phyloP scores from a whole-genome alignment of 2,113 vertebrate genomes.

The Cairina moschata region DNA sequence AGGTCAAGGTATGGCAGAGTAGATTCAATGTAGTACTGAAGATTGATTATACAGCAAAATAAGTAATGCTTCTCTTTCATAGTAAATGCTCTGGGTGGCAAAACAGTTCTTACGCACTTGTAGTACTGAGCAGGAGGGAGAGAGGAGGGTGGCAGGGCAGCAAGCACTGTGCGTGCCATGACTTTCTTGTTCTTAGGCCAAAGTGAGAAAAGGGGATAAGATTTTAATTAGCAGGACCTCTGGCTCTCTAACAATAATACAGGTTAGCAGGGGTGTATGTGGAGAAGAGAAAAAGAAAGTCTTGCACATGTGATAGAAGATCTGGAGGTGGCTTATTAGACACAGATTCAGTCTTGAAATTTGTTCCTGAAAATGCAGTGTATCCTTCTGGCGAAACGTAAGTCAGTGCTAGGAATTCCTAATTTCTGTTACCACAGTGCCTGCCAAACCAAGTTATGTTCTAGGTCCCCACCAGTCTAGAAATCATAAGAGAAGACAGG shows the following conservation, averaged over 20 bases:
- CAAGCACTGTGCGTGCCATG: neutral
- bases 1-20: neutral
- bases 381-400: neutral
- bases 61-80: neutral
- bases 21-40: neutral
- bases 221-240: neutral
- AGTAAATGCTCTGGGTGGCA: constrained; percentile 4
- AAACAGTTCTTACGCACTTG: neutral
- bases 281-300: neutral
- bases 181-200: neutral
- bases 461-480: neutral
- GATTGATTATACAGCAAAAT: neutral
- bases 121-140: neutral
- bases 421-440: neutral
- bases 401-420: neutral
- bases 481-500: neutral
- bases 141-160: neutral
- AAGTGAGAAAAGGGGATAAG: neutral
- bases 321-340: neutral
- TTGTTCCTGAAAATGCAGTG: neutral
- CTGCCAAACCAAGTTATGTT: neutral
- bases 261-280: neutral
- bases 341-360: neutral
- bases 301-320: neutral
- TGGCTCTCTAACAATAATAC: neutral